Conservation (phyloP, 2,888 invertebrate genomes). For the Nemoura dubitans region DNA sequence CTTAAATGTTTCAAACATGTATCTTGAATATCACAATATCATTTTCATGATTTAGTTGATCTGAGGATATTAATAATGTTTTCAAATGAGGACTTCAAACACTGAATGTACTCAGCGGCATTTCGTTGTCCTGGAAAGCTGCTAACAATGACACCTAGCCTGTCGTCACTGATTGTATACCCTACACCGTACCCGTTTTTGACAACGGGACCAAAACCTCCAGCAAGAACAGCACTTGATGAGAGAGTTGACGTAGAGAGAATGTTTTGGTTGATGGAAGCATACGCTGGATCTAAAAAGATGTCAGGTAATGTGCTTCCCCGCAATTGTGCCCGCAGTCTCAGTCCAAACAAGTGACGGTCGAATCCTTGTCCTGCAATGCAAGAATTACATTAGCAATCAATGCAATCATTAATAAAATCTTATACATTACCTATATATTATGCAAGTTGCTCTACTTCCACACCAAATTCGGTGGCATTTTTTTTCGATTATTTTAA, state of each 20-base stretch:
- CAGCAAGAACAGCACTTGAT: conserved; percentile 84
- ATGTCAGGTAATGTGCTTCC: conserved; percentile 70
- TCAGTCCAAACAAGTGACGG: conserved; percentile 90
- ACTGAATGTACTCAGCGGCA: conserved; percentile 79
- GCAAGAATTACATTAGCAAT: neutral
- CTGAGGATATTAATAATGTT: conserved; percentile 67
- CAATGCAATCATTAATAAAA: neutral
- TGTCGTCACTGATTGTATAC: conserved; percentile 85
- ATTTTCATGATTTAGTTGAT: conserved; percentile 37
- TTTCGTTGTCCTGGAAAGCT: conserved; percentile 77
- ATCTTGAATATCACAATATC: neutral
- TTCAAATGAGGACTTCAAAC: conserved; percentile 75
- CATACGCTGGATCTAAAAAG: conserved; percentile 80
- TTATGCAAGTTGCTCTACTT: no score
- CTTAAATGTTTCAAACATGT: neutral
- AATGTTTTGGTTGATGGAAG: conserved; percentile 84
- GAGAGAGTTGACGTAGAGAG: conserved; percentile 94
- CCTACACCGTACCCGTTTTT: conserved; percentile 92
- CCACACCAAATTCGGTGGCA: no score
- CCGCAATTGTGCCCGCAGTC: conserved; percentile 72
- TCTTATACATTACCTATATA: no score
- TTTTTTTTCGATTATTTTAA: no score
- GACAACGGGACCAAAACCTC: conserved; percentile 94
- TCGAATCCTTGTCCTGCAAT: conserved; percentile 90
- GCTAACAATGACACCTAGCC: conserved; percentile 83